Evolutionary conservation across 1,140 invertebrate species (phyloP).

Genomic region (Temnothorax curvispinosus): DNA sequence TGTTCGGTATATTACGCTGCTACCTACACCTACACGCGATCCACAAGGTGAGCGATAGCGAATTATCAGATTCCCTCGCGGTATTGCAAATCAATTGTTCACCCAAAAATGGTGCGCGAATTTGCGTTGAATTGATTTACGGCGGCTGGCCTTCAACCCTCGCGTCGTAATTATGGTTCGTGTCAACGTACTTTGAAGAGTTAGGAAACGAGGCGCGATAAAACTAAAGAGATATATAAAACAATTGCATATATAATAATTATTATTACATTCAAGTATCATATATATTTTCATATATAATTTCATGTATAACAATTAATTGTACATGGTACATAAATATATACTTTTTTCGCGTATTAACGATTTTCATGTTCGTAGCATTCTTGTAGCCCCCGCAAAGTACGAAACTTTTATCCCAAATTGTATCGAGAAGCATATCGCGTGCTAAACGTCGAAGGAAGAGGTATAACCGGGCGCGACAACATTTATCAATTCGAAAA

Average conservation of each 20-base stretch:
- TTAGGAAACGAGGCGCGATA: background rate
- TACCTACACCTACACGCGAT: background rate
- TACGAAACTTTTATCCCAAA: background rate
- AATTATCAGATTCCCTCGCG: slow-evolving; percentile 34
- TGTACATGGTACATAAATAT: no score
- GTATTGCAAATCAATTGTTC: slow-evolving; percentile 61
- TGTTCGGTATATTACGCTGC: background rate
- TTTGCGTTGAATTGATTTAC: slow-evolving; percentile 71
- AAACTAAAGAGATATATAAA: background rate
- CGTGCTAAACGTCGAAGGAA: background rate
- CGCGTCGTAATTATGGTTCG: slow-evolving; percentile 9
- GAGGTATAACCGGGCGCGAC: background rate
- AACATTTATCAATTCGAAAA: no score
- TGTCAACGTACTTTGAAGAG: slow-evolving; percentile 64
- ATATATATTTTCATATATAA: background rate
- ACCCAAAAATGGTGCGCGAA: slow-evolving; percentile 65
- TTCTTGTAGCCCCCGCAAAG: background rate
- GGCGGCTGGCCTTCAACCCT: slow-evolving; percentile 52
- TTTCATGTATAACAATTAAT: background rate
- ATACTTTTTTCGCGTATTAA: background rate
- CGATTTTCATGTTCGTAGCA: background rate
- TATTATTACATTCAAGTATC: background rate
- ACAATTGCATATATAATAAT: background rate
- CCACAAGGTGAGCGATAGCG: background rate
- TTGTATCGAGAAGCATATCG: background rate